These are phyloP conservation scores for Meloe dianella DNA, from an alignment of 2,888 invertebrate species.

Conservation along the genomic window DNA sequence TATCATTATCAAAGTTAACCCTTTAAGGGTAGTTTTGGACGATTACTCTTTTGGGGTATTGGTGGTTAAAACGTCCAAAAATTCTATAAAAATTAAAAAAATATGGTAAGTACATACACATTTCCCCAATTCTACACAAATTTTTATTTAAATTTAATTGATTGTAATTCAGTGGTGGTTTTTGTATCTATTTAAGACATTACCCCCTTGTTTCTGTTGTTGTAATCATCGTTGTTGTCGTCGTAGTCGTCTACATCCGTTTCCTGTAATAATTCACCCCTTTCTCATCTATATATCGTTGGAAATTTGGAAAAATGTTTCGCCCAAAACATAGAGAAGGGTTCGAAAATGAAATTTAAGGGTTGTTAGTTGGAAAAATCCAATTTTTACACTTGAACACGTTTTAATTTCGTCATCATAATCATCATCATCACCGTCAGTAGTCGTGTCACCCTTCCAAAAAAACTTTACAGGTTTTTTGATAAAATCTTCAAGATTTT, in stretches of 20 bases:
- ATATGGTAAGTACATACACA: background rate
- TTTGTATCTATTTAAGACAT: background rate
- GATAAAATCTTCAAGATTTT: too few relatives aligned
- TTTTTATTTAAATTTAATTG: background rate
- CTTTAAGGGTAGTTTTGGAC: background rate
- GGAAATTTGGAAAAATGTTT: slow-evolving; percentile 24
- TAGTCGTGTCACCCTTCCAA: too few relatives aligned
- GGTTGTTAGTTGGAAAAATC: slow-evolving; percentile 39
- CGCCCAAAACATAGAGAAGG: too few relatives aligned
- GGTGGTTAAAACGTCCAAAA: background rate
- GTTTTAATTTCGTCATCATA: slow-evolving; percentile 48
- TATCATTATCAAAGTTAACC: background rate
- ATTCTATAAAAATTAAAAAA: background rate
- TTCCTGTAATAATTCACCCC: slow-evolving; percentile 55
- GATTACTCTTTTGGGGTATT: background rate
- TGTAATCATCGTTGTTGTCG: too few relatives aligned
- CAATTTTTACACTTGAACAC: slow-evolving; percentile 50
- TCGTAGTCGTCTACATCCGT: slow-evolving; percentile 42
- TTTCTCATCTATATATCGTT: slow-evolving; percentile 12
- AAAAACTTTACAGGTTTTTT: background rate
- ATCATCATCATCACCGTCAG: too few relatives aligned
- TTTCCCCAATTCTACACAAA: background rate
- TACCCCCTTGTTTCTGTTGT: too few relatives aligned
- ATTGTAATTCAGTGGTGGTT: background rate
- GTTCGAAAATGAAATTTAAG: background rate